Evolutionary conservation across 1,140 invertebrate species (phyloP).

Genomic region (Pseudomyrmex flavicornis): DNA sequence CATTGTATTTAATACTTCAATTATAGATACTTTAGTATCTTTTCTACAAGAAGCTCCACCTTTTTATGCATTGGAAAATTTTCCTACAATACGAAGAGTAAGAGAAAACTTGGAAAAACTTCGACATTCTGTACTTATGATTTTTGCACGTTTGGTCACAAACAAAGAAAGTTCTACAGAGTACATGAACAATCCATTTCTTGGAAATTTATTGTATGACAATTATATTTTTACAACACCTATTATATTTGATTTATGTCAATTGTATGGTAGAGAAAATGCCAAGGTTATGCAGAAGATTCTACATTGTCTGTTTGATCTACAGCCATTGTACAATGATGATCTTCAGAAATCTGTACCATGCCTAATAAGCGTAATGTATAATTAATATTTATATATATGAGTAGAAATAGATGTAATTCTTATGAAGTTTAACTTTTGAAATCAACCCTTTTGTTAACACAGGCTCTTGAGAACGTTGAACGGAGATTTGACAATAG

Average conservation of each 20-base stretch:
- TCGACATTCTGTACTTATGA: conserved; percentile 88
- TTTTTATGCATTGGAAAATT: conserved; percentile 87
- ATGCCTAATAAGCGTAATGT: conserved; percentile 83
- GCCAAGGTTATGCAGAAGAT: conserved; percentile 87
- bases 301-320: conserved; percentile 88
- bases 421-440: neutral
- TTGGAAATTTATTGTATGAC: conserved; percentile 91
- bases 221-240: conserved; percentile 93
- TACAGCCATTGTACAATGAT: conserved; percentile 90
- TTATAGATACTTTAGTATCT: conserved; percentile 88
- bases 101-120: conserved; percentile 85
- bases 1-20: conserved; percentile 88
- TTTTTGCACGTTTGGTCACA: conserved; percentile 90
- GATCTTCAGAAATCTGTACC: conserved; percentile 88
- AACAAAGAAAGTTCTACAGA: conserved; percentile 89
- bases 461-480: conserved; percentile 75
- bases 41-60: conserved; percentile 91
- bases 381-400: neutral
- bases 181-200: conserved; percentile 88
- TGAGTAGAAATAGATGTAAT: neutral
- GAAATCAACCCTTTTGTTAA: conserved; percentile 15
- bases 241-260: conserved; percentile 91
- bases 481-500: conserved; percentile 75
- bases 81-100: conserved; percentile 83
- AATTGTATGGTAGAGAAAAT: conserved; percentile 90